Conservation (phyloP, 2,113 vertebrate species). For the Leuciscus idus region DNA sequence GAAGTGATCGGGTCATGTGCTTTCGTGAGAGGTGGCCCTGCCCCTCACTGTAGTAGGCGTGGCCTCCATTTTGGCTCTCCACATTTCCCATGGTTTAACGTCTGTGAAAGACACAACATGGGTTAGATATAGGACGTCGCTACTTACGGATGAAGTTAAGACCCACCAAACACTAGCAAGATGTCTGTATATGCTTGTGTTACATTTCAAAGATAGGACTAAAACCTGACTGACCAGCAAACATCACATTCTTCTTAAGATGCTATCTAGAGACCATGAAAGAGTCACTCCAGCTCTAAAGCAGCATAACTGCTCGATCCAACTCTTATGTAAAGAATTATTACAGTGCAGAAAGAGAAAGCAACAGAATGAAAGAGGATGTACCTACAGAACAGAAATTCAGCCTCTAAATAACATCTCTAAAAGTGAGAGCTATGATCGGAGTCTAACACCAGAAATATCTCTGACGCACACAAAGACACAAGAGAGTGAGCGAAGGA, state of each 20-base stretch:
- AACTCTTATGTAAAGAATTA: background rate
- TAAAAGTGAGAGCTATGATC: slow-evolving; percentile 32
- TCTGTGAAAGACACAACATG: slow-evolving; percentile 63
- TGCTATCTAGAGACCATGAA: background rate
- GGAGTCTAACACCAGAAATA: slow-evolving; percentile 49
- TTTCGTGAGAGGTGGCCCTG: slow-evolving; percentile 86
- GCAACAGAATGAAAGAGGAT: background rate
- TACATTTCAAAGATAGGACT: slow-evolving; percentile 22
- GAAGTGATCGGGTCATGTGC: slow-evolving; percentile 89
- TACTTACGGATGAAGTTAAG: background rate
- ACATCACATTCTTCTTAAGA: background rate
- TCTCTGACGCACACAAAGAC: slow-evolving; percentile 50
- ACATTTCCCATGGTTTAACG: slow-evolving; percentile 92
- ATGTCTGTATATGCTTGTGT: background rate
- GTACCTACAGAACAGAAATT: slow-evolving; percentile 43
- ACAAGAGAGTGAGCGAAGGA: background rate
- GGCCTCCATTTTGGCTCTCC: slow-evolving; percentile 93
- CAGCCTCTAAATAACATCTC: slow-evolving; percentile 14
- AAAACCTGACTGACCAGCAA: slow-evolving; percentile 29
- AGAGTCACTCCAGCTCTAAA: background rate
- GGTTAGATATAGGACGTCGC: background rate
- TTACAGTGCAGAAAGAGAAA: background rate
- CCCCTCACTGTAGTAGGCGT: slow-evolving; percentile 82
- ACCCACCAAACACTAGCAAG: background rate
- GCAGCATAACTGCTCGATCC: background rate